Conservation (phyloP, 1,140 invertebrate species). For the Aphaenogaster ashmeadi region DNA sequence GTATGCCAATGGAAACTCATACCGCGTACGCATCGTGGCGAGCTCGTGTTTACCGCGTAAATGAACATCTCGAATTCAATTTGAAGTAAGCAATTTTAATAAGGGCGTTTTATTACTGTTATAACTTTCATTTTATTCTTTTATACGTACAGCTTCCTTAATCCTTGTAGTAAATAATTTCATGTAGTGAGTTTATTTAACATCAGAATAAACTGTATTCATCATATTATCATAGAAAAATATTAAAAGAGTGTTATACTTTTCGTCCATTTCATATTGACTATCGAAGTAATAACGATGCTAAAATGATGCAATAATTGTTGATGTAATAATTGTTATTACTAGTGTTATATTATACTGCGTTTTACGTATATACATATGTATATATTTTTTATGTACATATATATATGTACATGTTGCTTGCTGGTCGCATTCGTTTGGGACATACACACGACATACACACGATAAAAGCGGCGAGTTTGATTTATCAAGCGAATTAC, state of each 20-base stretch:
- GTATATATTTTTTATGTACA: no score
- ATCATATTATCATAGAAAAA: neutral
- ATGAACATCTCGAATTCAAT: constrained; percentile 43
- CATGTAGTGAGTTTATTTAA: constrained; percentile 5
- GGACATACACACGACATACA: no score
- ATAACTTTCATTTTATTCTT: neutral
- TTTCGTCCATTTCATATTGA: neutral
- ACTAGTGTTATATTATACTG: neutral
- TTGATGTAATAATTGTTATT: constrained; percentile 1
- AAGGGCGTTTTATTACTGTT: neutral
- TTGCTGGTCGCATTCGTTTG: neutral
- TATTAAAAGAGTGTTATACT: neutral
- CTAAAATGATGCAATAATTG: constrained; percentile 18
- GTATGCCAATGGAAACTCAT: neutral
- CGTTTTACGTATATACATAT: neutral
- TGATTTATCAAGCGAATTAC: constrained; percentile 46
- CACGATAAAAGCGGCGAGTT: neutral
- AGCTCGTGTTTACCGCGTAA: constrained; percentile 29
- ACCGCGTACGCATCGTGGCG: constrained; percentile 25
- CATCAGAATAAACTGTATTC: neutral
- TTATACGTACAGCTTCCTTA: neutral
- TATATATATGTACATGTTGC: neutral
- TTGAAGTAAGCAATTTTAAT: constrained; percentile 30
- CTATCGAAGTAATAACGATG: constrained; percentile 23
- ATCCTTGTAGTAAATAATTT: neutral